Evolutionary conservation across 2,888 invertebrate genomes (phyloP).

Genomic region (Galerucella pusilla): DNA sequence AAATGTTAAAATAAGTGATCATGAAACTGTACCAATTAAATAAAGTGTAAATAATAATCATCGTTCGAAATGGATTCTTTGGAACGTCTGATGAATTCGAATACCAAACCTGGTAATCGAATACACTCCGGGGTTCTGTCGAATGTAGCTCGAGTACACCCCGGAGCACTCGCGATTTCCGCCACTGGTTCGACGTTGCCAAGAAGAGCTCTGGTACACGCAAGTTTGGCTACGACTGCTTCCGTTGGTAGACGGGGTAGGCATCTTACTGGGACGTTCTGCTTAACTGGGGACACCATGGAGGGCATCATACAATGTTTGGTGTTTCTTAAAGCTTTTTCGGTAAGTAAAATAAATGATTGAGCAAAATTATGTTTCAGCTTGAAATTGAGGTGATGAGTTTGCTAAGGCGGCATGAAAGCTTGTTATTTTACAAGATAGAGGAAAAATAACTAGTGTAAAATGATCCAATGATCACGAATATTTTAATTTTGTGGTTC

Average conservation of each 20-base stretch:
- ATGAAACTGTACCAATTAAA: not conserved
- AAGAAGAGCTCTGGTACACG: conserved; percentile 81
- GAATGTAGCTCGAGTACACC: conserved; percentile 18
- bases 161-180: conserved; percentile 24
- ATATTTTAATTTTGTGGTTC: no score
- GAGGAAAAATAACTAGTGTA: no score
- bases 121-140: conserved; percentile 24
- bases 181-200: conserved; percentile 55
- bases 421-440: no score
- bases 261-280: conserved; percentile 88
- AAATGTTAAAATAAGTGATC: not conserved
- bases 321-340: conserved; percentile 91
- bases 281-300: conserved; percentile 91
- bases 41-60: conserved; percentile 36
- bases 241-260: conserved; percentile 82
- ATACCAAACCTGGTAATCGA: conserved; percentile 48
- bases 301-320: conserved; percentile 93
- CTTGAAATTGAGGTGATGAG: not conserved
- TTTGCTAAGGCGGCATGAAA: no score
- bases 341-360: conserved; percentile 74
- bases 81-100: conserved; percentile 82
- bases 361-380: not conserved
- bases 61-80: conserved; percentile 77
- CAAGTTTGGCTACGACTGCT: conserved; percentile 76
- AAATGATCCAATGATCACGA: no score